These are phyloP conservation scores for Catharus fuscescens DNA, from an alignment of 2,113 vertebrate genomes.

Conservation along the genomic window DNA sequence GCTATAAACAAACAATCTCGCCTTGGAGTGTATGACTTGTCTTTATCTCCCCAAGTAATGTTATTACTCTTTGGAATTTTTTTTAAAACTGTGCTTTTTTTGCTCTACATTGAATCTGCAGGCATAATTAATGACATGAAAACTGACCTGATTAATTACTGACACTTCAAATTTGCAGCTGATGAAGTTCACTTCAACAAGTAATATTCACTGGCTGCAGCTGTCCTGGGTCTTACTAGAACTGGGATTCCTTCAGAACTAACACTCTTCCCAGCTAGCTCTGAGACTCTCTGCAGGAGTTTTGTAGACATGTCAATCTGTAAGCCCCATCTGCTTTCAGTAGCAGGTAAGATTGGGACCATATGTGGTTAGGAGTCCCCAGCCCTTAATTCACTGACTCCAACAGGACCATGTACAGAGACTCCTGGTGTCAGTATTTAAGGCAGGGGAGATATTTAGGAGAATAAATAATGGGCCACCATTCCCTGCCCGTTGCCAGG, in stretches of 20 bases:
- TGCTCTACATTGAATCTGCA: fast-evolving
- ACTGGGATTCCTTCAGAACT: background rate
- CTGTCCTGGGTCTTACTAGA: background rate
- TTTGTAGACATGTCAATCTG: background rate
- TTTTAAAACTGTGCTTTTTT: background rate
- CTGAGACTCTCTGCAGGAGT: background rate
- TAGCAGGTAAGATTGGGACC: background rate
- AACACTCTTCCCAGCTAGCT: background rate
- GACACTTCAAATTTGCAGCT: background rate
- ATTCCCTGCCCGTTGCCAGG: background rate
- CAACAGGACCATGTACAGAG: background rate
- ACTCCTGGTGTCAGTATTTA: background rate
- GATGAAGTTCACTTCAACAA: background rate
- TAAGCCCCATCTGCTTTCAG: background rate
- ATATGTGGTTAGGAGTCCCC: background rate
- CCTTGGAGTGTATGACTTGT: background rate
- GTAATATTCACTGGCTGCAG: background rate
- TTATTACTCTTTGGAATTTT: background rate
- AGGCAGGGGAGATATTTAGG: background rate
- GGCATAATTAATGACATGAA: background rate
- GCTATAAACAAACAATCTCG: background rate
- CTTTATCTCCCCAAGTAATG: background rate
- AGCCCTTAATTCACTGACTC: no score
- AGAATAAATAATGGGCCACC: background rate
- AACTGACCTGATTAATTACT: background rate